Evolutionary conservation across 2,888 invertebrate genomes (phyloP), one percentile per base, ranked within the genome.

Genomic region (Drosophila lacicola): DNA sequence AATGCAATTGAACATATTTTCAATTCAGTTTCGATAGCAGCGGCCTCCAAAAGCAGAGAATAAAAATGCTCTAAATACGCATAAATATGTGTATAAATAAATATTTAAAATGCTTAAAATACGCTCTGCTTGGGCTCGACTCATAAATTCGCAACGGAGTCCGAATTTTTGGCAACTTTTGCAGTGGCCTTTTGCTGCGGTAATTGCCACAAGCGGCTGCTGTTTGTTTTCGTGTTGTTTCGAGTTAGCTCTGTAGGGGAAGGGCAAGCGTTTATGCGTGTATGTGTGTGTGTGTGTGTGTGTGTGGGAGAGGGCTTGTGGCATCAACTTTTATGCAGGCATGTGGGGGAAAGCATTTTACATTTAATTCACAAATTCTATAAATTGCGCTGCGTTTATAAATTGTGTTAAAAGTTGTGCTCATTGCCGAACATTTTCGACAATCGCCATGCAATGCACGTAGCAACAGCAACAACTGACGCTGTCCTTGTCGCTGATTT

Each of bases 301-400:
- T 29, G 45, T 21, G 45, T 44, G 14, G n/a, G 29, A 29, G 29
- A 29, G 29, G 33, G 50, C 9, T 47, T 65, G 65, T 33, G 37
- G 58, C 42, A 44, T 61, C 78, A 83, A 81, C 81, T 83, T 83
- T 81, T 77, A 42, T 70, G 79, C 75, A 54, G 69, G 70, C 76
- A 51, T 46, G 55, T 61, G 60, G 68, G 68, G 11, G 44, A 41
- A 39, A 65, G 46, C 61, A 82, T 77, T 82, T 78, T 63, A 63
- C 74, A 79, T 73, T 81, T 83, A 86, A 83, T 86, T 83, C 84
- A 81, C 68, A 83, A 79, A 81, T 86, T 83, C 87, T 83, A 86
- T 86, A 86, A 83, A 83, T 83, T 86, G 72, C 77, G 71, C 67
- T 80, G 82, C 83, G 74, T 71, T 82, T 80, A 82, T 82, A 86